Conservation (phyloP, 2,888 invertebrate species). For the Salpingus planirostris region DNA sequence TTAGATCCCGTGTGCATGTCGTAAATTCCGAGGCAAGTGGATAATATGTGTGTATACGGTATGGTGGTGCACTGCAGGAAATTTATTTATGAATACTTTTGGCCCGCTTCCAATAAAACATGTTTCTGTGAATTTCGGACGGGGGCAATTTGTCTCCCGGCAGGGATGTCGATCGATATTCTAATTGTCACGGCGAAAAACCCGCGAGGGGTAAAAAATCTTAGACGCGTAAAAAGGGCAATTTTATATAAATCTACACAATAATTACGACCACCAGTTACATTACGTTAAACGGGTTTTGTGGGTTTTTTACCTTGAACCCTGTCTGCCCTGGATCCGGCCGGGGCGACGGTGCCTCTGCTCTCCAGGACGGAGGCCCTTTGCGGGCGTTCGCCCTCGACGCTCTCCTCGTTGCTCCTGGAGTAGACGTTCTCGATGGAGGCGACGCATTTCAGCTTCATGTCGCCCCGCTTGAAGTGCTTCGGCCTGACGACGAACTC, state of each 20-base stretch:
- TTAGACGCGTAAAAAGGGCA: too few relatives aligned
- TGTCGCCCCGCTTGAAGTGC: conserved; percentile 76
- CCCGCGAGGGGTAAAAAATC: too few relatives aligned
- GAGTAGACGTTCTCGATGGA: conserved; percentile 81
- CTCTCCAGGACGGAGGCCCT: conserved; percentile 70
- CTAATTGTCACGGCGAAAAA: too few relatives aligned
- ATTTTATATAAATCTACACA: too few relatives aligned
- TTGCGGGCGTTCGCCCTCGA: conserved; percentile 66
- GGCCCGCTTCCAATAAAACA: conserved; percentile 37
- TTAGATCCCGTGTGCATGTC: too few relatives aligned
- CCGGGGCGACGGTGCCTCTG: conserved; percentile 54
- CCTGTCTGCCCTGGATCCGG: conserved; percentile 55
- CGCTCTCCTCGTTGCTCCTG: conserved; percentile 81
- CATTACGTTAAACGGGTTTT: too few relatives aligned
- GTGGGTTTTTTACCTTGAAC: conserved; percentile 58
- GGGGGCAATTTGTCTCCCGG: too few relatives aligned
- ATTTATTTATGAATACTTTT: conserved; percentile 42
- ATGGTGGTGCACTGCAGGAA: conserved; percentile 39
- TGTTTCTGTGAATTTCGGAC: conserved; percentile 29
- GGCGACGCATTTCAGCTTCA: conserved; percentile 83
- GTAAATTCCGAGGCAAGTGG: conserved; percentile 34
- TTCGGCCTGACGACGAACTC: conserved; percentile 72
- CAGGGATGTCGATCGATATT: too few relatives aligned
- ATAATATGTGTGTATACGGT: too few relatives aligned
- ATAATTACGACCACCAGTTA: too few relatives aligned